Base-by-base conservation (phyloP, 1,140 invertebrate genomes). In the Lordiphosa stackelbergi region DNA sequence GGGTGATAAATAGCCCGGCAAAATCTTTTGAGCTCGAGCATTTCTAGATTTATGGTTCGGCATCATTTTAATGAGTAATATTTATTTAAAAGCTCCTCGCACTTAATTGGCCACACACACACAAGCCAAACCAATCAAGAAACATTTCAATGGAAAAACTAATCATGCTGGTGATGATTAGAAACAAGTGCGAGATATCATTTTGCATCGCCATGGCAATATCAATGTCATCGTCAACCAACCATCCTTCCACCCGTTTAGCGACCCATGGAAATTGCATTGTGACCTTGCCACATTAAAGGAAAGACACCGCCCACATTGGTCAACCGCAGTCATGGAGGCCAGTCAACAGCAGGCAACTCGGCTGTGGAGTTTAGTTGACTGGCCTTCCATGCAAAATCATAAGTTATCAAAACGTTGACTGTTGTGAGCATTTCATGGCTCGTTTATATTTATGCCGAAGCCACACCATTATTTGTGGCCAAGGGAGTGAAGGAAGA, bases 51-150 rank as follows among this genome's bases (percentile, higher is more conserved):
- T 64, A 55, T 46, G 43, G 41, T 59, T 62, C 37, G 51, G 46
- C 55, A 66, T 45, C 40, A 69, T 70, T 36, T 41, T 69, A 79
- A 63, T 74, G 75, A 70, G 53, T 69, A 62, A 79, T 62, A 55
- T 56, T 52, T 48, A 51, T 41, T 73, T 73, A 36, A 49, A 13
- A 35, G 10, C 8, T 38, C 47, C 48, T 51, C 45, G 47, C 38
- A 43, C 37, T 42, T 36, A 3, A 40, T 42, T 41, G 6, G 7
- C 3, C 35, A 47, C 22, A 40, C 9, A 19, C 31, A 46, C 11
- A 12, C 13, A 46, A 34, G 13, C 53, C 58, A 36, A 19, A 53
- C n/a, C 35, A 65, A 60, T 24, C 43, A 31, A 56, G 49, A 55
- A 34, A 24, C 11, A 37, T 34, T 40, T 49, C 38, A 2, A 16